Evolutionary conservation across 1,140 invertebrate genomes (phyloP).

Genomic region (Zaprionus vittiger): DNA sequence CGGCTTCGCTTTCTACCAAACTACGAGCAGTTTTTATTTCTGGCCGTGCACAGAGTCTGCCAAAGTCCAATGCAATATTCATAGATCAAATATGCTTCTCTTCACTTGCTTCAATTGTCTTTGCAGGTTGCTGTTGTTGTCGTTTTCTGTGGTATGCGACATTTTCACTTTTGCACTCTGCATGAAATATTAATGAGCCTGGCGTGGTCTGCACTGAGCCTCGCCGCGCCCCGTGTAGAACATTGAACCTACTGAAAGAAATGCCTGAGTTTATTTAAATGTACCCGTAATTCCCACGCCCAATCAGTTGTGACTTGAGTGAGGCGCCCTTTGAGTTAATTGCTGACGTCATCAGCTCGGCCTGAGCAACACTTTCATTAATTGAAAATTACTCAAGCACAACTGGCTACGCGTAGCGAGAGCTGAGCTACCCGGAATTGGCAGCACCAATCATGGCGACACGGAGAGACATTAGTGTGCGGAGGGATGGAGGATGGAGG

Average conservation of each 20-base stretch:
- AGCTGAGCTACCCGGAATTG: constrained; percentile 67
- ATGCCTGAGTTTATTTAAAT: constrained; percentile 28
- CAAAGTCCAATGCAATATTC: constrained; percentile 67
- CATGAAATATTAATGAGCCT: constrained; percentile 72
- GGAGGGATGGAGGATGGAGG: not conserved
- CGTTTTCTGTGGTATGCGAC: constrained; percentile 65
- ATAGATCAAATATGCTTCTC: constrained; percentile 57
- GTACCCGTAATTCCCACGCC: constrained; percentile 38
- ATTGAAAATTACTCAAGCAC: constrained; percentile 80
- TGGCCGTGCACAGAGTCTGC: constrained; percentile 37
- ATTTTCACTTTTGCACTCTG: constrained; percentile 81
- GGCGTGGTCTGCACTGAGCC: not conserved
- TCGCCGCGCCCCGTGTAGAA: constrained; percentile 42
- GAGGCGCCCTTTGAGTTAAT: constrained; percentile 46
- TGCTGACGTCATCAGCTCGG: constrained; percentile 63
- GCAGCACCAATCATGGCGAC: constrained; percentile 28
- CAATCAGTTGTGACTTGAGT: constrained; percentile 23
- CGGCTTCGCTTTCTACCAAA: constrained; percentile 70
- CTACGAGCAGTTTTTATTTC: constrained; percentile 40
- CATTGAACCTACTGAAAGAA: constrained; percentile 51
- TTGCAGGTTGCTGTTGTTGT: constrained; percentile 38
- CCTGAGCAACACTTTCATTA: constrained; percentile 69
- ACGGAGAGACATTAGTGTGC: constrained; percentile 21
- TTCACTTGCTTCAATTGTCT: constrained; percentile 43
- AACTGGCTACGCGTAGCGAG: constrained; percentile 36